Conservation (phyloP, 2,888 invertebrate species). For the Willowsia nigromaculata region DNA sequence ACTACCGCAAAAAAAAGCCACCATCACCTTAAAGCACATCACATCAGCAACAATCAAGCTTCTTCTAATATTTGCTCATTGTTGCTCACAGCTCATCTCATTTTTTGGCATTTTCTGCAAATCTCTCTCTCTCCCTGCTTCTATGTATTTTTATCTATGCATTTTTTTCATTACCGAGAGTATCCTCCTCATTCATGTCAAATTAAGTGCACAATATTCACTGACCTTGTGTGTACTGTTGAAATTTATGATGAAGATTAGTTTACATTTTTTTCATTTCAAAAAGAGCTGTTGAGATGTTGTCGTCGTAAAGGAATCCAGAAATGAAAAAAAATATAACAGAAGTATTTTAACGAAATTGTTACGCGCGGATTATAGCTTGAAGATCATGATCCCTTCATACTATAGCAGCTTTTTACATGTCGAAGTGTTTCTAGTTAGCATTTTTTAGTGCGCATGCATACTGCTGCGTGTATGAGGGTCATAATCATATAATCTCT, state of each 20-base stretch:
- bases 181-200: constrained; percentile 8
- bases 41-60: not conserved
- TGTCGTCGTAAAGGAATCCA: no score
- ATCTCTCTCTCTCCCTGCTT: not conserved
- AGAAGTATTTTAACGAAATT: no score
- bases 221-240: not conserved
- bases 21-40: not conserved
- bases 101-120: constrained; percentile 12
- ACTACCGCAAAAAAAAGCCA: not conserved
- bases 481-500: constrained; percentile 25
- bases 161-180: not conserved
- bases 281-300: no score
- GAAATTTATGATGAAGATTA: not conserved
- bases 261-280: not conserved
- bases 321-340: no score
- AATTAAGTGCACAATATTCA: not conserved
- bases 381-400: no score
- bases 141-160: not conserved
- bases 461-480: no score
- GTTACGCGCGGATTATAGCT: no score
- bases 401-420: no score
- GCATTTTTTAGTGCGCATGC: not conserved
- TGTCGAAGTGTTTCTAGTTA: no score
- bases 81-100: not conserved
- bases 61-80: not conserved